Evolutionary conservation across 2,113 vertebrate genomes (phyloP), one percentile per base, ranked within the genome.

Genomic region (Pseudopodoces humilis): DNA sequence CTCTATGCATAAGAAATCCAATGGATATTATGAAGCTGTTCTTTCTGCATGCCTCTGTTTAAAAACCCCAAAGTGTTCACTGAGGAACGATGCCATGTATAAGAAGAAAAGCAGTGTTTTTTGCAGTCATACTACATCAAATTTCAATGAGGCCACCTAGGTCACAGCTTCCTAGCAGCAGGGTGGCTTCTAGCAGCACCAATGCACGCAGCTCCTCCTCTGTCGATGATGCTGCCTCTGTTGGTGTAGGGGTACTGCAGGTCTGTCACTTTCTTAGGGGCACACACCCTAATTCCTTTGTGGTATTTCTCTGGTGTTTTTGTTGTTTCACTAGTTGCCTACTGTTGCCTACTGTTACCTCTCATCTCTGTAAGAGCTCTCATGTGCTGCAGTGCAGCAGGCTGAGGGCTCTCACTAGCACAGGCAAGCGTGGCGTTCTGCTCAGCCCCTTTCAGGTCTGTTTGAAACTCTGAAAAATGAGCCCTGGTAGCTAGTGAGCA

Each of bases 401-500:
- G 43, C 43, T 74, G 35, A 44, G 28, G 12, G 20, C 12, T 20
- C 21, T 63, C 1, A 0, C 7, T 39, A 6, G 28, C 24, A 46
- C 1, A 11, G 59, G 28, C 12, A 59, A 58, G 11, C 28, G 11
- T 65, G 30, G 35, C 24, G 8, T 52, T 52, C 62, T 59, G 12
- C 17, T 21, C 37, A 9, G 6, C 8, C 21, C 6, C 11, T 56
- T 46, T 52, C 37, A 50, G 17, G 6, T 39, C 27, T 7, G 5
- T 52, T 64, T 59, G 46, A 71, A 65, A 14, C 13, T 63, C 78
- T 37, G 15, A n/a, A 5, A 11, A 11, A 6, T 20, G 5, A 68
- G 10, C 13, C 35, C 17, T 1, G 2, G 13, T 23, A 62, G 15
- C 9, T 50, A 0, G 0, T 25, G 30, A 47, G 7, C 11, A 28